Percentiles rank a stretch among this genome's conserved stretches.
These are phyloP conservation scores for Momotus momota DNA, from an alignment of 2,797 vertebrate species.

Conservation along the genomic window DNA sequence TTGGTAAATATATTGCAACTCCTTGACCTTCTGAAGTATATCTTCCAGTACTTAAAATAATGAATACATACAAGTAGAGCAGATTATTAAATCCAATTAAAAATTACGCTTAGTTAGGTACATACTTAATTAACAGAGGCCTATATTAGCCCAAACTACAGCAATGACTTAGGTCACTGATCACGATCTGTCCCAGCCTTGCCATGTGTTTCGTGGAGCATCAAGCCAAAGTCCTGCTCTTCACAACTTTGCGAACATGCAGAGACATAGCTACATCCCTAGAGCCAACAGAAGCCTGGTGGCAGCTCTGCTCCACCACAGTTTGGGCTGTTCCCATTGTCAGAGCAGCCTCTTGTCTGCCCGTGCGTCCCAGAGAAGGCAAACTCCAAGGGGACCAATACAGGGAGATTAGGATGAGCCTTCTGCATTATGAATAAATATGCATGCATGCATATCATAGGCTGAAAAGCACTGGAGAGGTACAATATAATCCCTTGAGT, in stretches of 20 bases:
- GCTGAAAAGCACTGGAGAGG: background rate
- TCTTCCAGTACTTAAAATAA: background rate
- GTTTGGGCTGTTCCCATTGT: background rate
- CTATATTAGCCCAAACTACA: background rate
- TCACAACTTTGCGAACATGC: accelerated
- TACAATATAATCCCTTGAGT: background rate
- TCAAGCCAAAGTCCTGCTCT: background rate
- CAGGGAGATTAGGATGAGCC: background rate
- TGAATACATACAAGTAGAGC: background rate
- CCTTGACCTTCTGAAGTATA: background rate
- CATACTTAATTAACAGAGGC: background rate
- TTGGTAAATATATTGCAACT: background rate
- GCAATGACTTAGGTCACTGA: background rate
- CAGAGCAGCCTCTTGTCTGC: background rate
- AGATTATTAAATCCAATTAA: background rate
- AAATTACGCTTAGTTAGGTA: background rate
- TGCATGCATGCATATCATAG: background rate
- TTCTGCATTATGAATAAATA: background rate
- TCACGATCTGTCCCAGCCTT: background rate
- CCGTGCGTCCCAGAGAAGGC: background rate
- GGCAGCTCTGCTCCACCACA: background rate
- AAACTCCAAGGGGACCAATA: background rate
- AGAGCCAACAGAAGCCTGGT: background rate
- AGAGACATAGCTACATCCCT: accelerated
- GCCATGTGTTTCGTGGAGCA: background rate